Percentiles rank a stretch among this genome's conserved stretches.
Evolutionary conservation across 2,113 vertebrate species (phyloP).

Genomic region (Brachirus orientalis): DNA sequence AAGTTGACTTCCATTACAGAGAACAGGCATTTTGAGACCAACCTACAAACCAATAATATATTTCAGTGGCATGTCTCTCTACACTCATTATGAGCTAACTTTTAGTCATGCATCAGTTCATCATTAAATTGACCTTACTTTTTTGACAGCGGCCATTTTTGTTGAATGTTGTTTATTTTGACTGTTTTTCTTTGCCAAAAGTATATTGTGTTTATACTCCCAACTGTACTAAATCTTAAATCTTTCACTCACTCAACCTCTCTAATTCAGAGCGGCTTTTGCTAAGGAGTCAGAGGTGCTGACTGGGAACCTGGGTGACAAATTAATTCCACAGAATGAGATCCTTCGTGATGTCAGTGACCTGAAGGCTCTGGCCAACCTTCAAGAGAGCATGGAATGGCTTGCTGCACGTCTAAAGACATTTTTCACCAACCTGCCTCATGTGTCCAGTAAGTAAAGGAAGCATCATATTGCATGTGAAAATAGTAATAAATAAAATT

Average conservation of each 20-base stretch:
- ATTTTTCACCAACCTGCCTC: conserved; percentile 87
- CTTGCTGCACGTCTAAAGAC: conserved; percentile 87
- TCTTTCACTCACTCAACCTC: not conserved
- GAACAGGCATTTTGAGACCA: conserved; percentile 4
- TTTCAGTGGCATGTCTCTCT: not conserved
- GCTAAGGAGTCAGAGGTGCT: conserved; percentile 97
- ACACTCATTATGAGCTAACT: no score
- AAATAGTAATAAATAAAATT: not conserved
- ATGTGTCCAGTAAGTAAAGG: conserved; percentile 85
- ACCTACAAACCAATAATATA: conserved; percentile 17
- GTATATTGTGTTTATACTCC: not conserved
- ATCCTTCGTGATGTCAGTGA: conserved; percentile 95
- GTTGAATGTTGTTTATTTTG: not conserved
- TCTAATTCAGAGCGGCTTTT: conserved; percentile 87
- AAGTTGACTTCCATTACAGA: conserved; percentile 24
- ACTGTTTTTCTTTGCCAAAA: conserved; percentile 6
- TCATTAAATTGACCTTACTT: no score
- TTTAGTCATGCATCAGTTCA: no score
- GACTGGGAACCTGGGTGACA: conserved; percentile 97
- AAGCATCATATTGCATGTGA: not conserved
- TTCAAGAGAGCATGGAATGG: conserved; percentile 99
- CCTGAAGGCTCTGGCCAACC: conserved; percentile 95
- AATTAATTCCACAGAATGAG: conserved; percentile 94
- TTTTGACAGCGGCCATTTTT: not conserved
- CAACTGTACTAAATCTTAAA: conserved; percentile 2